Evolutionary conservation across 1,140 invertebrate species (phyloP).

Genomic region (Eumaeus atala): DNA sequence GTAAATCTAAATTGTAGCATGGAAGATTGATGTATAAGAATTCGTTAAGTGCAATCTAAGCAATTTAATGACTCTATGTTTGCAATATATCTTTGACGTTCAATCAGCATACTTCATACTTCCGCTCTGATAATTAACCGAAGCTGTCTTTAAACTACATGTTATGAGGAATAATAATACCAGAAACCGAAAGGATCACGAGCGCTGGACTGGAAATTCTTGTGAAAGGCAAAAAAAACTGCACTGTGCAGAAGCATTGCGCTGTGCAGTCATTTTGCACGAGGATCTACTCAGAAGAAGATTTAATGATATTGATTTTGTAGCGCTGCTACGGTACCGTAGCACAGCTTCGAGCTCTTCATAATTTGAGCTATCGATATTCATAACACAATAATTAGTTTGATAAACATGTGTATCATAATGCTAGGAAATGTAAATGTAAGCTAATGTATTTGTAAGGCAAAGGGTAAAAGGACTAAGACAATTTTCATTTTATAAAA

Average conservation of each 20-base stretch:
- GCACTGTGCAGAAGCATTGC: neutral
- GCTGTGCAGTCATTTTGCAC: neutral
- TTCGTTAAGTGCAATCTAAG: conserved; percentile 2
- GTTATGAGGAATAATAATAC: neutral
- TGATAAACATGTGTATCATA: no score
- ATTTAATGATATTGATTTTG: neutral
- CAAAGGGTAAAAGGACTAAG: no score
- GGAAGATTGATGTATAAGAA: neutral
- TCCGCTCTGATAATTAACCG: neutral
- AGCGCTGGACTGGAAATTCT: neutral
- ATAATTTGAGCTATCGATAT: neutral
- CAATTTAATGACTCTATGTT: neutral
- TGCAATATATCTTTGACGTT: neutral
- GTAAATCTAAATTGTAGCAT: conserved; percentile 1
- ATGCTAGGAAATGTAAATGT: no score
- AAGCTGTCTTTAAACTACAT: neutral
- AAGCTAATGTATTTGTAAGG: no score
- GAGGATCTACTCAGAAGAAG: neutral
- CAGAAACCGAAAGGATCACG: neutral
- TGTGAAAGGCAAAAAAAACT: neutral
- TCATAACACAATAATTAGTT: no score
- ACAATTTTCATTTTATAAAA: no score
- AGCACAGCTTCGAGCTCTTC: neutral
- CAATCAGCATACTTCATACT: neutral
- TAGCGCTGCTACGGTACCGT: no score